These are phyloP conservation scores for Aethes cnicana DNA, from an alignment of 2,888 invertebrate genomes.

Conservation along the genomic window DNA sequence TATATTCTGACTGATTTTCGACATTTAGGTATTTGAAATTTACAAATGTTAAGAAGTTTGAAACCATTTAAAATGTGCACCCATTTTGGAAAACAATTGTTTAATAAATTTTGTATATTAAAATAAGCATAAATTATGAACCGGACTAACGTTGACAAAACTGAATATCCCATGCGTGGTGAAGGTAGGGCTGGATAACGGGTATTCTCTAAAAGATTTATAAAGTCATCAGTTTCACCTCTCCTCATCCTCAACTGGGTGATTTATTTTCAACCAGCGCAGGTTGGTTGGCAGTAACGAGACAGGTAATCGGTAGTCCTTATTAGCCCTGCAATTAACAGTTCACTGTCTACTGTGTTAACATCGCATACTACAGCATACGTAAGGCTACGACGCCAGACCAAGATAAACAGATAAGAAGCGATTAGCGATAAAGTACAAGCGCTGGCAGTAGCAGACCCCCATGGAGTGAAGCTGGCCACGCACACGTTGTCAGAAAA, in stretches of 20 bases:
- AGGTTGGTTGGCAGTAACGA: constrained; percentile 72
- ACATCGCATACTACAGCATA: constrained; percentile 14
- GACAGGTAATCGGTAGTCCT: constrained; percentile 70
- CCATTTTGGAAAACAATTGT: background rate
- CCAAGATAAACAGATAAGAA: constrained; percentile 1
- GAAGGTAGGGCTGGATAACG: constrained; percentile 43
- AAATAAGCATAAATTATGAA: constrained; percentile 21
- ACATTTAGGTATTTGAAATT: too few relatives aligned
- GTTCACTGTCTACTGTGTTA: constrained; percentile 45
- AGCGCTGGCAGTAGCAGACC: too few relatives aligned
- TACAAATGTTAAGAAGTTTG: too few relatives aligned
- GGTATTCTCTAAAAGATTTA: constrained; percentile 53
- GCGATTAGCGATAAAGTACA: too few relatives aligned
- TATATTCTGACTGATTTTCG: too few relatives aligned
- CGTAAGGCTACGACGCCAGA: background rate
- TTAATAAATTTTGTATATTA: too few relatives aligned
- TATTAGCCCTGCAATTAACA: constrained; percentile 71
- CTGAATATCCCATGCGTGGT: constrained; percentile 42
- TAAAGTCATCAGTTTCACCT: constrained; percentile 59
- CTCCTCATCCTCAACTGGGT: constrained; percentile 49
- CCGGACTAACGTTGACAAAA: constrained; percentile 30
- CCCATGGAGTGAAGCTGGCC: too few relatives aligned
- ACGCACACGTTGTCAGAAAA: too few relatives aligned
- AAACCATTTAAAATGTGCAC: background rate
- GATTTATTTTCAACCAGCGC: constrained; percentile 65